Base-by-base conservation (phyloP, 2,113 vertebrate species). In the Orycteropus afer region DNA sequence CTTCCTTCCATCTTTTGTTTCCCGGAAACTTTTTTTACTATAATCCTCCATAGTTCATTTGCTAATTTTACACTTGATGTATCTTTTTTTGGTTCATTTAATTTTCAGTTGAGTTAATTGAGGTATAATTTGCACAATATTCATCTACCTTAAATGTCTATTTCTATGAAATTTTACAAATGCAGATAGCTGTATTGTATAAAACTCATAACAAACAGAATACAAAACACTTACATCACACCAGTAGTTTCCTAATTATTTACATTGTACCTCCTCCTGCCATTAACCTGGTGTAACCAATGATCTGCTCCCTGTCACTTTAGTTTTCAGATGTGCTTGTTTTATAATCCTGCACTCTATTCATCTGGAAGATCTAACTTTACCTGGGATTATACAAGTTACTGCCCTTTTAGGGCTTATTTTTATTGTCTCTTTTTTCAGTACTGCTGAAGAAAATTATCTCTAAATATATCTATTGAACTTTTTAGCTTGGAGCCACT, bases 341-440 rank as follows among this genome's bases (percentile, higher is more conserved):
- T 89, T 34, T 49, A 14, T 61, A 63, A 93, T 93, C 57, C 11
- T 59, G 40, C 2, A 32, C 23, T 37, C 23, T 67, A 69, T 53
- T 89, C n/a, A 47, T 22, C 14, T 12, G 3, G n/a, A 86, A 89
- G 53, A 82, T 12, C n/a, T 77, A 49, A 86, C 86, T 93, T 90
- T 47, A 71, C 18, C 27, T 79, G 37, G 13, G n/a, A 49, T 32
- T 74, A 13, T 20, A 47, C 42, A 42, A 13, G 61, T 17, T 17
- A n/a, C 55, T 86, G 10, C 61, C 91, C 82, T 42, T 17, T 63
- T 32, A 69, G 53, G 11, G 23, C 57, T 76, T 79, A 57, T 82
- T 91, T 92, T 94, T 81, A 86, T 76, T 82, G 42, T 92, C 5
- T 94, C 27, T 90, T 89, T 59, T 92, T 94, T 82, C 42, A 61